These are phyloP conservation scores for Drosophila mojavensis DNA, from an alignment of 1,140 invertebrate species.

Conservation along the genomic window DNA sequence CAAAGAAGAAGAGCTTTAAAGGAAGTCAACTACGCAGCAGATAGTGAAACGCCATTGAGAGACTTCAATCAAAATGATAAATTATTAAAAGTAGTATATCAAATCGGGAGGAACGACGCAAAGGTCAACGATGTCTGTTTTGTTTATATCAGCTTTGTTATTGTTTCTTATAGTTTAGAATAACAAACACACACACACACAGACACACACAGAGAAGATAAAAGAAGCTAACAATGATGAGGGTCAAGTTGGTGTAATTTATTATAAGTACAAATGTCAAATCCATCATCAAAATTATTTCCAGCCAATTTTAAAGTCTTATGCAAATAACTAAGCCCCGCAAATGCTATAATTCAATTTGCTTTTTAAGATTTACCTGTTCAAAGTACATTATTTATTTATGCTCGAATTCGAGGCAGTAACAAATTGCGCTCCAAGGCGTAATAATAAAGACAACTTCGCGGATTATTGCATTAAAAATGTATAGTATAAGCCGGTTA, in stretches of 20 bases:
- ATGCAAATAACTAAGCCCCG: neutral
- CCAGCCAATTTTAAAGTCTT: neutral
- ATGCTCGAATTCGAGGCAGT: neutral
- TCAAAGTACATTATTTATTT: neutral
- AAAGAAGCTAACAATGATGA: neutral
- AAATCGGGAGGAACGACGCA: neutral
- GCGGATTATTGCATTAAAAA: constrained; percentile 13
- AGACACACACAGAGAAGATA: neutral
- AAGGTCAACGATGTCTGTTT: neutral
- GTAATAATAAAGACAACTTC: neutral
- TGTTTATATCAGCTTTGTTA: too few species aligned
- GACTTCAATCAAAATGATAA: neutral
- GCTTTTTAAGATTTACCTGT: neutral
- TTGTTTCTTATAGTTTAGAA: neutral
- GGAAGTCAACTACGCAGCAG: neutral
- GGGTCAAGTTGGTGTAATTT: neutral
- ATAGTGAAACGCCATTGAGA: neutral
- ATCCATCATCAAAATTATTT: neutral
- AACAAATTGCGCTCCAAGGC: neutral
- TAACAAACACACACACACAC: neutral
- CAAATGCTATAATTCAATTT: neutral
- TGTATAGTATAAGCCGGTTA: constrained; percentile 2
- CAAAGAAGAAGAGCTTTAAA: too few species aligned
- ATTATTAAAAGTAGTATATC: neutral
- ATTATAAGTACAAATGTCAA: neutral